Percentiles rank a stretch among this genome's conserved stretches.
These are phyloP conservation scores for Coelinius sp. DNA, from an alignment of 2,888 invertebrate species.

Conservation along the genomic window DNA sequence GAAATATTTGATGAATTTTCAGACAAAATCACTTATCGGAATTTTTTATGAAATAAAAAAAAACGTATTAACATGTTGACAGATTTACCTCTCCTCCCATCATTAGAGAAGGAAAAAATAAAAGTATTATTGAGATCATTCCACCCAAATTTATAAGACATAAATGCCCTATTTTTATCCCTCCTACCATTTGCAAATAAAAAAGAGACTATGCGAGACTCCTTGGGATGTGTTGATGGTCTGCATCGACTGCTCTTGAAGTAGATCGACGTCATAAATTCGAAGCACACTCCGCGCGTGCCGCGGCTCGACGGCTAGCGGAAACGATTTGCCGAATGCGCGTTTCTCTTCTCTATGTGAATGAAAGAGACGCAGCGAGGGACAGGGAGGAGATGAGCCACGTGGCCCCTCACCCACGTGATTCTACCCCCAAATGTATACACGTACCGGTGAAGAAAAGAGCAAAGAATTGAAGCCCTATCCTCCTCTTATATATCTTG, in stretches of 20 bases:
- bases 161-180: background rate
- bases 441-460: constrained; percentile 1
- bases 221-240: constrained; percentile 20
- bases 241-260: constrained; percentile 25
- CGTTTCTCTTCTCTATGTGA: constrained; percentile 34
- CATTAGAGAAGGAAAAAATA: background rate
- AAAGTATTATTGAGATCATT: background rate
- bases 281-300: constrained; percentile 52
- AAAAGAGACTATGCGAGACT: constrained; percentile 30
- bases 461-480: constrained; percentile 26
- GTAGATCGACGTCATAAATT: constrained; percentile 56
- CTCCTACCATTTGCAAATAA: background rate
- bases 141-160: background rate
- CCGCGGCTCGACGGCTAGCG: constrained; percentile 54
- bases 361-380: background rate
- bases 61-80: background rate
- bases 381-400: constrained; percentile 41
- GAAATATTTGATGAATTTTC: background rate
- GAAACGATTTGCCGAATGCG: constrained; percentile 61
- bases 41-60: background rate
- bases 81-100: background rate
- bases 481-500: constrained; percentile 9
- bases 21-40: background rate
- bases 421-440: background rate
- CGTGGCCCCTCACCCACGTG: constrained; percentile 48